Conservation (phyloP, 2,113 vertebrate species). For the Alligator mississippiensis region DNA sequence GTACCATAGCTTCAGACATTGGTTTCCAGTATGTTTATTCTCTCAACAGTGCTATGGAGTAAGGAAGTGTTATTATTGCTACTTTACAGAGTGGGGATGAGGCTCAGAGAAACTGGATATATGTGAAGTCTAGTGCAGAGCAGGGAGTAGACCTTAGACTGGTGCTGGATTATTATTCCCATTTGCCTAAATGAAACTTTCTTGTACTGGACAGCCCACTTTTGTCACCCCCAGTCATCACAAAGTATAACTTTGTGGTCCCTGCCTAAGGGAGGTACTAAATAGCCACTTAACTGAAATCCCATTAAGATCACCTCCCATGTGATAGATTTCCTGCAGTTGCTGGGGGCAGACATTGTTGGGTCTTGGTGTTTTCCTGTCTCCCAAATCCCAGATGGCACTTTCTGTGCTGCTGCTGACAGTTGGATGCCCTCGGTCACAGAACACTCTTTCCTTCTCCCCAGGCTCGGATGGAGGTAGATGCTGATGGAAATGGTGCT, state of each 20-base stretch:
- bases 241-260: background rate
- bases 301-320: accelerated
- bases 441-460: background rate
- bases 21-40: background rate
- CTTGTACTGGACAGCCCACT: background rate
- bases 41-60: background rate
- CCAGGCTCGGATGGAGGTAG: constrained; percentile 98
- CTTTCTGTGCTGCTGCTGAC: accelerated
- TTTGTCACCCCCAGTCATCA: background rate
- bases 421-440: background rate
- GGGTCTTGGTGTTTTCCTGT: background rate
- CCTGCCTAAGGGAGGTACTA: background rate
- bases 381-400: accelerated
- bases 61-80: background rate
- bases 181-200: background rate
- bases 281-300: background rate
- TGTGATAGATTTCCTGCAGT: background rate
- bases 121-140: background rate
- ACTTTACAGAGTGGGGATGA: background rate
- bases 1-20: background rate
- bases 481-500: constrained; percentile 97
- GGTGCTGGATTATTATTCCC: background rate
- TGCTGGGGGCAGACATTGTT: background rate
- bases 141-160: background rate
- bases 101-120: background rate